phyloP scores from a whole-genome alignment of 1,140 invertebrate species.

The Zaprionus davidi region DNA sequence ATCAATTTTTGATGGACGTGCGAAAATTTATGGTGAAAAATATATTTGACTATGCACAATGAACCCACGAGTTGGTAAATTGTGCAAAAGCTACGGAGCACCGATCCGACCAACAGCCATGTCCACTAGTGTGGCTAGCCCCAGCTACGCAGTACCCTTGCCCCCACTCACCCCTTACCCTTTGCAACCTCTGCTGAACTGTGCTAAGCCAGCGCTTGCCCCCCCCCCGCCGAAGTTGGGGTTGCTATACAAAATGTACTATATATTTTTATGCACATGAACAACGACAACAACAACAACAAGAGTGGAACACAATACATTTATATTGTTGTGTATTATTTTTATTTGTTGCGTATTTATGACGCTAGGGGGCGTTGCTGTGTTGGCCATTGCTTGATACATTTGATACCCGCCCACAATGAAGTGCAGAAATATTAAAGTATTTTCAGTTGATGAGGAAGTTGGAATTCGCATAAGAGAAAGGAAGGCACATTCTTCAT shows the following conservation, averaged over 20 bases:
- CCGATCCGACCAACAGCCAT: slow-evolving; percentile 1
- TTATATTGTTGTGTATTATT: slow-evolving; percentile 65
- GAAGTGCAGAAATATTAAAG: background rate
- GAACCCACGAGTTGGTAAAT: slow-evolving; percentile 50
- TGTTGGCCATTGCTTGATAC: slow-evolving; percentile 1
- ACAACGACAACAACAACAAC: slow-evolving; percentile 23
- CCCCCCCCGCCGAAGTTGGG: background rate
- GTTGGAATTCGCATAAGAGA: background rate
- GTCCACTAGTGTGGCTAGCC: slow-evolving; percentile 60
- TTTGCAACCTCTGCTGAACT: background rate
- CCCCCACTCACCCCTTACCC: background rate
- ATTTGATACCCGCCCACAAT: background rate
- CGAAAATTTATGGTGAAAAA: slow-evolving; percentile 82
- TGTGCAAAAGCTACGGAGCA: slow-evolving; percentile 22
- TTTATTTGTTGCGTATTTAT: slow-evolving; percentile 72
- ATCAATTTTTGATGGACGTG: slow-evolving; percentile 83
- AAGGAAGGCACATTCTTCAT: no score
- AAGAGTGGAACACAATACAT: slow-evolving; percentile 30
- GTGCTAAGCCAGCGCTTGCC: background rate
- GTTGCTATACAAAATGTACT: slow-evolving; percentile 42
- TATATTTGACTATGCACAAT: slow-evolving; percentile 82
- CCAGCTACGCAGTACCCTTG: background rate
- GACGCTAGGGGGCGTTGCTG: slow-evolving; percentile 40
- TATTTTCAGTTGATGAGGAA: background rate
- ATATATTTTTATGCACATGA: slow-evolving; percentile 33